Base-by-base conservation (phyloP, 2,888 invertebrate species). In the Ephialtes manifestator region DNA sequence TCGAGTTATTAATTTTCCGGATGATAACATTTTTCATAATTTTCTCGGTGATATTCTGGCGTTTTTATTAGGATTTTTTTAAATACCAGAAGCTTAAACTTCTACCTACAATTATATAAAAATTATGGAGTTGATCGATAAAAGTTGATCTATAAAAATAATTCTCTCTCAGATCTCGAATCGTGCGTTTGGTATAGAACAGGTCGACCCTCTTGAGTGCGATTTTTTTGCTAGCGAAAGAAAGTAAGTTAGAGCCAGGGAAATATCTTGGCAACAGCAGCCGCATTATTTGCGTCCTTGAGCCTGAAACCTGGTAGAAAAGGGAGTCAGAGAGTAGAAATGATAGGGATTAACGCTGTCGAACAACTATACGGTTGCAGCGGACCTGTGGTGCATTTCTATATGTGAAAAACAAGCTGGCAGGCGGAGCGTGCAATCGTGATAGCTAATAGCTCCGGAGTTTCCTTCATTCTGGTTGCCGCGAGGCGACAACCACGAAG, bases 381-480 rank as follows among this genome's bases (percentile, higher is more conserved):
- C 31, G 28, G 2, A 28, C 10, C 1, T 3, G 13, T 28, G 28
- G 15, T 13, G 31, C 60, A 31, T 60, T 60, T 60, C 11, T 31
- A 15, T 31, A 60, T 31, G 28, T 31, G 15, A 60, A 31, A 60
- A 60, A 60, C 51, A 51, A 51, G 51, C 18, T 51, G 7, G 51
- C 51, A n/a, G n/a, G 7, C 51, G 51, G 18, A 51, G 51, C 51
- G 51, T 51, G 18, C 2, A 51, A 51, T 51, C 60, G 60, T 60
- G 28, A 31, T 31, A 60, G 60, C 28, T 51, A 70, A 70, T 20
- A 70, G 53, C 53, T n/a, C 71, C 39, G 35, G 53, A 46, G 20
- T 74, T 74, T 74, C 28, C 58, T 24, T 60, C 58, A 39, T 43
- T 43, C 55, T 60, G 58, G 15, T 74, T n/a, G 43, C 46, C 46